A percentile compares a stretch with the other conserved stretches of the same genome.
Evolutionary conservation across 2,888 invertebrate genomes (phyloP).

Genomic region (Phanerotoma sp.): DNA sequence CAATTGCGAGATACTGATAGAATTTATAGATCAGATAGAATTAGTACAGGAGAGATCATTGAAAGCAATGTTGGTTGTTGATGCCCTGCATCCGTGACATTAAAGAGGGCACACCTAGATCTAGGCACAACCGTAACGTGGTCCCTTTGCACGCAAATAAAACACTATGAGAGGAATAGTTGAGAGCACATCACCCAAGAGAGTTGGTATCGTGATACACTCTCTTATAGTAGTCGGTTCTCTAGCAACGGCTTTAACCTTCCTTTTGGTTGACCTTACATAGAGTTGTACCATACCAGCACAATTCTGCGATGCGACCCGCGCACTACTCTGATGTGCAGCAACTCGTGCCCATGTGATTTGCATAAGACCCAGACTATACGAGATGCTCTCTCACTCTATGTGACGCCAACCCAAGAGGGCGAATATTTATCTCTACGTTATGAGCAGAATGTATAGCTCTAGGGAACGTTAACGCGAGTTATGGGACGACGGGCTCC

Average conservation of each 20-base stretch:
- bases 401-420: neutral
- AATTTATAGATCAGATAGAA: conserved; percentile 25
- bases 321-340: conserved; percentile 8
- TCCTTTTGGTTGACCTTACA: conserved; percentile 32
- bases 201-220: conserved; percentile 10
- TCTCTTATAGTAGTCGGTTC: neutral
- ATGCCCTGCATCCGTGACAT: conserved; percentile 34
- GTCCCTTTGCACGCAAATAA: conserved; percentile 35
- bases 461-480: conserved; percentile 8
- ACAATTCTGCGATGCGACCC: conserved; percentile 10
- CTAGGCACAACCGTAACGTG: conserved; percentile 36
- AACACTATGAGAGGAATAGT: conserved; percentile 6
- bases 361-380: conserved; percentile 13
- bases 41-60: neutral
- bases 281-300: conserved; percentile 10
- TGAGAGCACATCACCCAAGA: conserved; percentile 2
- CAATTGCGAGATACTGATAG: conserved; percentile 17
- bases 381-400: neutral
- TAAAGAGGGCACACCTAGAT: conserved; percentile 37
- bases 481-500: conserved; percentile 14
- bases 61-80: neutral
- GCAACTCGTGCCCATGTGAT: conserved; percentile 3
- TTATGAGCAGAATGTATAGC: conserved; percentile 6
- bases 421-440: conserved; percentile 7
- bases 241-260: conserved; percentile 27